phyloP scores from a whole-genome alignment of 2,797 vertebrate genomes.

The Brachyalestes nurse region DNA sequence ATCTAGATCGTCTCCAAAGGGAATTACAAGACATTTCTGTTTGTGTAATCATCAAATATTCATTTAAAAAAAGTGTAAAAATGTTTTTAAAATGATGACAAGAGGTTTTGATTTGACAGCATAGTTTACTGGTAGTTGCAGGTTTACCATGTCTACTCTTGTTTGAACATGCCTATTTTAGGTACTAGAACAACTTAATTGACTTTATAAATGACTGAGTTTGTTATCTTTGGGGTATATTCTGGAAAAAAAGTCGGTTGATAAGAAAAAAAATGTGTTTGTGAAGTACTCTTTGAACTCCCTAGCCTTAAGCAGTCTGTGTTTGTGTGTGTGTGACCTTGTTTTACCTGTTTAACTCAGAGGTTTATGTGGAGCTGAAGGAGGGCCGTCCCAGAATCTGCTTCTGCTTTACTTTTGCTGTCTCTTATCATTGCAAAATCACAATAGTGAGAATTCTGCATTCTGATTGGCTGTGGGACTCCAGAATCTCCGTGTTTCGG shows the following conservation, averaged over 20 bases:
- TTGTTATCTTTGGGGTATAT: not conserved
- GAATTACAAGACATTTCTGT: no score
- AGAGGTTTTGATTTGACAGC: not conserved
- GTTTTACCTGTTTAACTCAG: constrained; percentile 3
- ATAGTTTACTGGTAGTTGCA: not conserved
- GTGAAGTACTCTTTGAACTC: not conserved
- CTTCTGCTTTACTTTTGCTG: not conserved
- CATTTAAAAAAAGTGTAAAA: no score
- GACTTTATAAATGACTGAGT: not conserved
- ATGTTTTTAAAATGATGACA: no score
- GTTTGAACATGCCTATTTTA: not conserved
- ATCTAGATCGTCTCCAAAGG: no score
- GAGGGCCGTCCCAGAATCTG: not conserved
- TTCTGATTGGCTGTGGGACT: constrained; percentile 29
- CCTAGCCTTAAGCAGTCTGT: not conserved
- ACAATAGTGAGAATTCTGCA: not conserved
- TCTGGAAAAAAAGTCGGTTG: not conserved
- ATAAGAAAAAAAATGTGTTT: not conserved
- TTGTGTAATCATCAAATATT: no score
- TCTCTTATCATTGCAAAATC: constrained; percentile 22
- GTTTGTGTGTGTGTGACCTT: not conserved
- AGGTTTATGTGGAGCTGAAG: not conserved
- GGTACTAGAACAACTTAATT: not conserved
- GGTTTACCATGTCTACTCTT: not conserved
- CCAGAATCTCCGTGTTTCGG: not conserved